A percentile compares a stretch with the other conserved stretches of the same genome.
These are phyloP conservation scores for Harpagifer antarcticus DNA, from an alignment of 2,797 vertebrate genomes.

Conservation along the genomic window DNA sequence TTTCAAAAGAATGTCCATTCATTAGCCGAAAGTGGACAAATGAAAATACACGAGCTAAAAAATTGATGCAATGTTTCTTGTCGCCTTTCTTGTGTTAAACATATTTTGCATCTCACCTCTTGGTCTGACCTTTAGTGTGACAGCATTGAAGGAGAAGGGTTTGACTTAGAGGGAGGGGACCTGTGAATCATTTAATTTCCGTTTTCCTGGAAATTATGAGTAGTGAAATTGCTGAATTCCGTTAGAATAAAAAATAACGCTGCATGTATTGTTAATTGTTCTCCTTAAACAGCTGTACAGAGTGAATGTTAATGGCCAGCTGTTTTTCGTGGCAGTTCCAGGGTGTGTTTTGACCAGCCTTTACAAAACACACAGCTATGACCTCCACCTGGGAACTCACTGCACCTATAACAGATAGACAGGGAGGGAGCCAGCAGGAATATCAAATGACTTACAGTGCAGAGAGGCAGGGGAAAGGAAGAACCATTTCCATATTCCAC, in stretches of 20 bases:
- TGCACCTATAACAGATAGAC: constrained; percentile 12
- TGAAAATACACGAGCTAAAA: not conserved
- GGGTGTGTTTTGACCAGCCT: constrained; percentile 21
- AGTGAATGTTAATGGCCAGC: constrained; percentile 7
- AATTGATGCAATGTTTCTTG: not conserved
- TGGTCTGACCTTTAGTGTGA: constrained; percentile 5
- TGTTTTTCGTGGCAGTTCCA: constrained; percentile 17
- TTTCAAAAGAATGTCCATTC: not conserved
- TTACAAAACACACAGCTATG: constrained; percentile 20
- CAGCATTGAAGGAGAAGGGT: not conserved
- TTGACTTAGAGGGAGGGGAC: not conserved
- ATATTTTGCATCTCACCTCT: not conserved
- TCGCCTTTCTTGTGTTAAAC: not conserved
- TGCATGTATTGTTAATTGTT: constrained; percentile 14
- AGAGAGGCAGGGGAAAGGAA: constrained; percentile 5
- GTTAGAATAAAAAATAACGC: not conserved
- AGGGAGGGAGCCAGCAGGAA: constrained; percentile 13
- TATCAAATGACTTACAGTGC: constrained; percentile 37
- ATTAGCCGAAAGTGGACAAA: not conserved
- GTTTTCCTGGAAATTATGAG: not conserved
- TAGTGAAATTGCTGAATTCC: not conserved
- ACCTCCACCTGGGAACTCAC: constrained; percentile 42
- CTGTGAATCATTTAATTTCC: not conserved
- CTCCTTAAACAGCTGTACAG: constrained; percentile 1
- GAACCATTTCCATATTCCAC: constrained; percentile 6